Conservation (phyloP, 1,140 invertebrate species). For the Bradysia coprophila region DNA sequence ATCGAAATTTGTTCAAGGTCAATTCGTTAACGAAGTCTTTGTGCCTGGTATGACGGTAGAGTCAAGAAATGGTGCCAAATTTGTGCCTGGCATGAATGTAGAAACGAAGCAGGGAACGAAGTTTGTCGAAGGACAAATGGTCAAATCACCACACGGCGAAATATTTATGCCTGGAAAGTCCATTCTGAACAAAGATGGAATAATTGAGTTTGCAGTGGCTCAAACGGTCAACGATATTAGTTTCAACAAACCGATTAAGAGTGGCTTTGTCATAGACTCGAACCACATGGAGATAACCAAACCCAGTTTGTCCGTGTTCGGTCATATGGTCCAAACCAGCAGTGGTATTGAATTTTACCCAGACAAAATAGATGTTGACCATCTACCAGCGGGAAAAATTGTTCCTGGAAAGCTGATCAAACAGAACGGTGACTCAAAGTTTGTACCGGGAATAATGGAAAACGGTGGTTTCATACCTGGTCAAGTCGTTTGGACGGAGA, state of each 20-base stretch:
- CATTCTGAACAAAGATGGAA: conserved; percentile 26
- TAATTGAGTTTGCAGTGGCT: conserved; percentile 37
- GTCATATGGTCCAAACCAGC: conserved; percentile 41
- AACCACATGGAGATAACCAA: conserved; percentile 30
- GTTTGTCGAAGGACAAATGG: conserved; percentile 46
- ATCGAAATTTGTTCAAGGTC: conserved; percentile 43
- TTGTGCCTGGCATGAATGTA: conserved; percentile 43
- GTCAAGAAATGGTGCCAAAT: conserved; percentile 22
- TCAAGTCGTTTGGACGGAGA: conserved; percentile 45
- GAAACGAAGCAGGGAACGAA: conserved; percentile 40
- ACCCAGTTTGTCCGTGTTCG: conserved; percentile 37
- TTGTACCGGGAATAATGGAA: conserved; percentile 49
- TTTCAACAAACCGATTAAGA: conserved; percentile 28
- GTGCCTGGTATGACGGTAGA: conserved; percentile 33
- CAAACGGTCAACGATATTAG: conserved; percentile 33
- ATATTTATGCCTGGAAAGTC: conserved; percentile 39
- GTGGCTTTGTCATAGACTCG: conserved; percentile 36
- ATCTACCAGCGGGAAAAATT: conserved; percentile 32
- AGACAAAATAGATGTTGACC: conserved; percentile 26
- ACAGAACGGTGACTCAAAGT: conserved; percentile 36
- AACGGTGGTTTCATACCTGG: conserved; percentile 47
- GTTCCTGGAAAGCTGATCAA: conserved; percentile 45
- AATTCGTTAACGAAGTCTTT: conserved; percentile 30
- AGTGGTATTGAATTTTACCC: conserved; percentile 49
- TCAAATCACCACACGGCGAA: conserved; percentile 30